A percentile compares a stretch with the other conserved stretches of the same genome.
Conservation (phyloP, 2,113 vertebrate genomes). For the Talpa occidentalis region DNA sequence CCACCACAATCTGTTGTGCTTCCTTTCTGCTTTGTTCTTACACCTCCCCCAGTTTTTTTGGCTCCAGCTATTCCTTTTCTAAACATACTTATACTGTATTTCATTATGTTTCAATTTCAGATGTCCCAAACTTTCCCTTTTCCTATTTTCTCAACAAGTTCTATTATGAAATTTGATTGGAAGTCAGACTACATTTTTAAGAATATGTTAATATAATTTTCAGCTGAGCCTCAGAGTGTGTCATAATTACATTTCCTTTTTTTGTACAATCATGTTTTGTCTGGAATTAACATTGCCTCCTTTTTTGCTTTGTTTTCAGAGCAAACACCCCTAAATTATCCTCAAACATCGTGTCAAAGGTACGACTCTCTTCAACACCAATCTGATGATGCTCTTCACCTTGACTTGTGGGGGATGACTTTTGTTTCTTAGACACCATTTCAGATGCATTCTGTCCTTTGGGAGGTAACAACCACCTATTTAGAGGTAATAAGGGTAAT, state of each 20-base stretch:
- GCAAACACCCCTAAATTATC: background rate
- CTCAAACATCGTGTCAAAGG: background rate
- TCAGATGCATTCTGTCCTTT: background rate
- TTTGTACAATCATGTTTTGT: background rate
- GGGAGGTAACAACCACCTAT: background rate
- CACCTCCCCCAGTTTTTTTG: accelerated
- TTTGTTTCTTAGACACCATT: background rate
- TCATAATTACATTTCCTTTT: background rate
- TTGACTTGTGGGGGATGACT: background rate
- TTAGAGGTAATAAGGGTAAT: background rate
- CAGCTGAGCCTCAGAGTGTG: background rate
- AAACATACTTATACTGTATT: background rate
- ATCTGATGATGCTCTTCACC: no score
- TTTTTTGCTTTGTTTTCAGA: background rate
- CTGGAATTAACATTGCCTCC: background rate
- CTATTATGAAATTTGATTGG: background rate
- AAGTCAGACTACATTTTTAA: background rate
- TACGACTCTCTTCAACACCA: background rate
- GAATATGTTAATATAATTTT: background rate
- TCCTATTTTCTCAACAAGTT: background rate
- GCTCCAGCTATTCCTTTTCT: background rate
- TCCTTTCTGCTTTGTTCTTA: background rate
- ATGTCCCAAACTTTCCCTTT: background rate
- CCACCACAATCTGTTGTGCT: background rate
- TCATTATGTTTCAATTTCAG: background rate